Conservation (phyloP, 2,797 vertebrate genomes). For the Sebastes oblongus region DNA sequence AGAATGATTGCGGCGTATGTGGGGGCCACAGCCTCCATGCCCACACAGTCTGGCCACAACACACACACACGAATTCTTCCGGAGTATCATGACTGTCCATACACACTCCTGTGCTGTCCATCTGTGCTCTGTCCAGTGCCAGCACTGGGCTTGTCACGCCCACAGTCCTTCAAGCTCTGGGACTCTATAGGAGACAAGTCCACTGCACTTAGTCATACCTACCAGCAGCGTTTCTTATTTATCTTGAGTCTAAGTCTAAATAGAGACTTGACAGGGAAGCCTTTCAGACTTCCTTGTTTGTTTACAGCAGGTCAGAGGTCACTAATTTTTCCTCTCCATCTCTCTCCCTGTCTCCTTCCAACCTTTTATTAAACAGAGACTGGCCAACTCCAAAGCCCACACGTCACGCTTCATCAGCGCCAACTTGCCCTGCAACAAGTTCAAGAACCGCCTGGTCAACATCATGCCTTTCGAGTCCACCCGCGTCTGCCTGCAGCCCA, state of each 20-base stretch:
- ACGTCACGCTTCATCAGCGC: constrained; percentile 98
- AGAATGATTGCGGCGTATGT: constrained; percentile 61
- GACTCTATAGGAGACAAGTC: constrained; percentile 10
- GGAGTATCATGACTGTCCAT: constrained; percentile 44
- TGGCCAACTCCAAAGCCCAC: constrained; percentile 98
- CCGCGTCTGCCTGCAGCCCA: constrained; percentile 96
- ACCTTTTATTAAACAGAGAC: constrained; percentile 80
- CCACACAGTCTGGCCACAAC: constrained; percentile 60
- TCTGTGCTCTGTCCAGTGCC: constrained; percentile 75
- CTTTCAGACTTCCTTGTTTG: constrained; percentile 36
- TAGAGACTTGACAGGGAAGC: constrained; percentile 23
- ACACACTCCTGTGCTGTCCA: constrained; percentile 72
- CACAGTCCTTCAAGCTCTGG: constrained; percentile 51
- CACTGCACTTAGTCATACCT: background rate
- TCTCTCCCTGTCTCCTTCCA: constrained; percentile 16
- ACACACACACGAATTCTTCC: constrained; percentile 42
- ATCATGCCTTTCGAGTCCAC: constrained; percentile 87
- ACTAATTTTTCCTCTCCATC: constrained; percentile 10
- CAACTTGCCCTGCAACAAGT: constrained; percentile 87
- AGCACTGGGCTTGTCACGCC: constrained; percentile 60
- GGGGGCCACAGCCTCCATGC: constrained; percentile 50
- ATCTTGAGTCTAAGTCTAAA: constrained; percentile 3
- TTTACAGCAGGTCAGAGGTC: constrained; percentile 50
- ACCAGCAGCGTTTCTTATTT: constrained; percentile 10
- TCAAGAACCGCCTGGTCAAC: constrained; percentile 87